Evolutionary conservation across 2,888 invertebrate species (phyloP).

Genomic region (Congeria kusceri): DNA sequence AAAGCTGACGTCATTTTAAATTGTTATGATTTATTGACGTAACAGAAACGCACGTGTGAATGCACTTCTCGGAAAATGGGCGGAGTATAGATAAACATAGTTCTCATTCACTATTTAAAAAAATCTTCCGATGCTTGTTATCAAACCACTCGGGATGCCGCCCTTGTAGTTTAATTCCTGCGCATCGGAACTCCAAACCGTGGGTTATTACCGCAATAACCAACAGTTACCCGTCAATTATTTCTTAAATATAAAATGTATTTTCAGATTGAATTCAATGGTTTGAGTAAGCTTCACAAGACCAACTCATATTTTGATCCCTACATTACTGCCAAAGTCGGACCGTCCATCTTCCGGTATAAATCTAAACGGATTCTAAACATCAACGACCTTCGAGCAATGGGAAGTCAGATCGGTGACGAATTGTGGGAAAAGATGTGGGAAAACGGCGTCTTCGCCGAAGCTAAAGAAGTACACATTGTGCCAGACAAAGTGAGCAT

Average conservation of each 20-base stretch:
- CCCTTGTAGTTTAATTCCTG: too few relatives aligned
- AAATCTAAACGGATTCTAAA: conserved; percentile 57
- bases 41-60: too few relatives aligned
- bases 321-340: conserved; percentile 56
- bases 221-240: too few relatives aligned
- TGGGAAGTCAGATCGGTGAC: conserved; percentile 60
- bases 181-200: too few relatives aligned
- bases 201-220: too few relatives aligned
- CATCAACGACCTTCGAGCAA: conserved; percentile 41
- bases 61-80: too few relatives aligned
- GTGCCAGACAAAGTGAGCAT: conserved; percentile 18
- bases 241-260: not conserved
- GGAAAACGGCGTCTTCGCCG: conserved; percentile 48
- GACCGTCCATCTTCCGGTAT: conserved; percentile 53
- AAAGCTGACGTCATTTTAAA: too few relatives aligned
- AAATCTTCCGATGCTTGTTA: too few relatives aligned
- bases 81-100: too few relatives aligned
- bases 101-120: too few relatives aligned
- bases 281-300: conserved; percentile 50
- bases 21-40: too few relatives aligned
- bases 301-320: conserved; percentile 57
- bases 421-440: conserved; percentile 65
- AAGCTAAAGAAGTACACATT: conserved; percentile 34
- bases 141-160: too few relatives aligned
- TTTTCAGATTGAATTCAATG: conserved; percentile 57